Evolutionary conservation across 2,797 vertebrate species (phyloP), one percentile per base, ranked within the genome.

Genomic region (Sebastes umbrosus): DNA sequence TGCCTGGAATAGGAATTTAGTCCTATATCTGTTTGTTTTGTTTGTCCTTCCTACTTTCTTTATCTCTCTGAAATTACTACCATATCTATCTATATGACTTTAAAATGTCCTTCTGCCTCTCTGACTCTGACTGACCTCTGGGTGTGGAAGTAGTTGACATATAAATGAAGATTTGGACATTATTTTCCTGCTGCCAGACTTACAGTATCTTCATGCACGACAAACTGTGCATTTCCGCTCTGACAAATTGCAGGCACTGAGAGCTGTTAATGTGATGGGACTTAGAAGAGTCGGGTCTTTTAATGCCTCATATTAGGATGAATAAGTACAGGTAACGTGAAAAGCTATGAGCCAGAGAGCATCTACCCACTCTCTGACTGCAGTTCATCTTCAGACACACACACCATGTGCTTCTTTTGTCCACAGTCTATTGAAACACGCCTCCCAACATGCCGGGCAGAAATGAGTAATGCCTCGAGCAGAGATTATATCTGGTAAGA

Each of bases 401-500:
- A 69, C n/a, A 24, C 10, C 22, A 59, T 59, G 63, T 59, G n/a
- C 29, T 75, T 77, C 68, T 58, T 82, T 76, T 77, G 62, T 88
- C 76, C 72, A 16, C 67, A 55, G n/a, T 82, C 62, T 82, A 85
- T 77, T 69, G 57, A 87, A 87, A 68, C 73, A 72, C 67, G 63
- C 20, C 76, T 79, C 74, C 74, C 80, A 90, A 80, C 43, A 79
- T 74, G 75, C 43, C n/a, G 39, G 58, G 43, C 43, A 68, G 66
- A 73, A 83, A 90, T 84, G 75, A 93, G 64, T 77, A 89, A 87
- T 73, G 84, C 87, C 67, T 74, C 72, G 54, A 80, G 86, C 62
- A 39, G 78, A 85, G 74, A 88, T 90, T 88, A 78, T 77, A 86
- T 77, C 13, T 2, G 72, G 54, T 69, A 72, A 75, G 25, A 70